These are phyloP conservation scores for Psettodes erumei DNA, from an alignment of 2,113 vertebrate species.

Conservation along the genomic window DNA sequence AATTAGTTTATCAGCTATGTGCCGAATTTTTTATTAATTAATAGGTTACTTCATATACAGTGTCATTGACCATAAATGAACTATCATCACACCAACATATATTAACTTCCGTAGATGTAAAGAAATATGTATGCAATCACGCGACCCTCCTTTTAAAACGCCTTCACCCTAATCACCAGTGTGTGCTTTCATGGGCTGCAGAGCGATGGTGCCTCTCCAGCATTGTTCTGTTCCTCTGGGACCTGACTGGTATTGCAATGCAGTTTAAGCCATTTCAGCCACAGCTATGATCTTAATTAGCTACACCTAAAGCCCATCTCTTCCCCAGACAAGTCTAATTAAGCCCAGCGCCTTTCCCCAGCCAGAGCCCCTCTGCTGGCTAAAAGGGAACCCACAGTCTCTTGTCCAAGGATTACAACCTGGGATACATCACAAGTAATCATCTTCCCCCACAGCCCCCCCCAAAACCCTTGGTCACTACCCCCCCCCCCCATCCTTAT, in stretches of 20 bases:
- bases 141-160: conserved; percentile 8
- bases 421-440: conserved; percentile 85
- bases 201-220: conserved; percentile 60
- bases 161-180: conserved; percentile 38
- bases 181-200: conserved; percentile 59
- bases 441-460: conserved; percentile 71
- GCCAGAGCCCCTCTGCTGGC: conserved; percentile 75
- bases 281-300: conserved; percentile 86
- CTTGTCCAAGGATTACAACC: conserved; percentile 85
- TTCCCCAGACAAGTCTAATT: conserved; percentile 83
- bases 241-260: conserved; percentile 74
- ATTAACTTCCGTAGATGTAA: conserved; percentile 39
- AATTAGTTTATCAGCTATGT: not conserved
- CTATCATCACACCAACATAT: not conserved
- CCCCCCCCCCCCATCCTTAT: conserved; percentile 49
- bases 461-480: conserved; percentile 49
- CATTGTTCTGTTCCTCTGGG: conserved; percentile 73
- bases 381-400: conserved; percentile 77
- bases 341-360: conserved; percentile 80
- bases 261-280: conserved; percentile 84
- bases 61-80: conserved; percentile 22
- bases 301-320: conserved; percentile 83
- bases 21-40: not conserved
- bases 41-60: not conserved
- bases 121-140: conserved; percentile 36